Conservation (phyloP, 2,797 vertebrate species). For the Tarsius wallacei region DNA sequence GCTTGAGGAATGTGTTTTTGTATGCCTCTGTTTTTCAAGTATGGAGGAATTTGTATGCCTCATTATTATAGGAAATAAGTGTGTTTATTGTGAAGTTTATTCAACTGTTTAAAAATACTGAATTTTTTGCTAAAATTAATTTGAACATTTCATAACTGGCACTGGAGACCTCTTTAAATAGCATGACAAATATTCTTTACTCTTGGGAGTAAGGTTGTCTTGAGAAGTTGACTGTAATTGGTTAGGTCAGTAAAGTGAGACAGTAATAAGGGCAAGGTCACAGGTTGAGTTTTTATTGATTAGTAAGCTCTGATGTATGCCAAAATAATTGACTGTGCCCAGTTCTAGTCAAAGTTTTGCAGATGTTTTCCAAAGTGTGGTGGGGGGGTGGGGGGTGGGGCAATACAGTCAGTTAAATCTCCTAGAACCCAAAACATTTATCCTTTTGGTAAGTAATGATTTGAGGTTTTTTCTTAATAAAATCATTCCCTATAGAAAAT, state of each 20-base stretch:
- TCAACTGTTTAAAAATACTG: slow-evolving; percentile 60
- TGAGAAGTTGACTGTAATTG: slow-evolving; percentile 10
- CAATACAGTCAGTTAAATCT: slow-evolving; percentile 1
- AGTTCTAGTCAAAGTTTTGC: not conserved
- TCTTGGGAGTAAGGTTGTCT: slow-evolving; percentile 1
- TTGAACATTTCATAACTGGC: slow-evolving; percentile 57
- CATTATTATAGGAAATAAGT: slow-evolving; percentile 63
- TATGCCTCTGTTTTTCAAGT: slow-evolving; percentile 42
- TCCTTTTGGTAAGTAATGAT: slow-evolving; percentile 49
- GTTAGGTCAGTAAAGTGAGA: not conserved
- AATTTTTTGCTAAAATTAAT: slow-evolving; percentile 33
- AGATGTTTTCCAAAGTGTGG: slow-evolving; percentile 32
- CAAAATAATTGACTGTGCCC: not conserved
- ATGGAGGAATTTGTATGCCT: slow-evolving; percentile 25
- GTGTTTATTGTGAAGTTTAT: slow-evolving; percentile 54
- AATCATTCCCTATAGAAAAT: not conserved
- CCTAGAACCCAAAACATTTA: not conserved
- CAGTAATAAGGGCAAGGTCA: not conserved
- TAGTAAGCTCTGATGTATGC: not conserved
- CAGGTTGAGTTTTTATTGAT: not conserved
- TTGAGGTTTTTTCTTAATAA: not conserved
- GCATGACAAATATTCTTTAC: slow-evolving; percentile 43
- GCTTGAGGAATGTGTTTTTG: slow-evolving; percentile 67
- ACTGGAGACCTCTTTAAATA: slow-evolving; percentile 43
- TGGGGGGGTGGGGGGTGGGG: not conserved